Conservation (phyloP, 1,140 invertebrate genomes). For the Arctopsyche grandis region DNA sequence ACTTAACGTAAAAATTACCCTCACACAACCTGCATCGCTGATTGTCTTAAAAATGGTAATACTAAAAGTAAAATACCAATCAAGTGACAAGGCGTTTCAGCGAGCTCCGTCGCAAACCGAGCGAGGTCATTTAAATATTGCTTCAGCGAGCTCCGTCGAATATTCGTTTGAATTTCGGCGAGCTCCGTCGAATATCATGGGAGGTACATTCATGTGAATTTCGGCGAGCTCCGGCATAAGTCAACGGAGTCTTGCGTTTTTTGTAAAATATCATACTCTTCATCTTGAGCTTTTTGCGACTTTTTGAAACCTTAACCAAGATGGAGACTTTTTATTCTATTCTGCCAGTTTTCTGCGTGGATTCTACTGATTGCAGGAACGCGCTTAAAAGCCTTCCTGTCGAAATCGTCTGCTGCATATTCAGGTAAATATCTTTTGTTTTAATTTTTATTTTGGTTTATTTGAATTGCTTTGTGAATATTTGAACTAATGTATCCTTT, state of each 20-base stretch:
- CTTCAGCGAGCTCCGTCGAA: no score
- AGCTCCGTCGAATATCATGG: background rate
- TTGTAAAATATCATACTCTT: background rate
- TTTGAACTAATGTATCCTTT: background rate
- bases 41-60: no score
- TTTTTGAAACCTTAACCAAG: background rate
- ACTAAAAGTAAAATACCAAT: no score
- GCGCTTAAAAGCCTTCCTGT: background rate
- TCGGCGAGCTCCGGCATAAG: slow-evolving; percentile 12
- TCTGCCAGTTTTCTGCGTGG: background rate
- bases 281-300: background rate
- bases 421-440: slow-evolving; percentile 4
- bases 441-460: background rate
- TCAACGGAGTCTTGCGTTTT: no score
- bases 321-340: slow-evolving; percentile 1
- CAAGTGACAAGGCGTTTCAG: no score
- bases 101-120: no score
- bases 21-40: no score
- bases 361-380: no score
- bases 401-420: slow-evolving; percentile 23
- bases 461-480: background rate
- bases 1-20: no score
- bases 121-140: no score
- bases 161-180: slow-evolving; percentile 7
- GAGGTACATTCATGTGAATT: background rate